Base-by-base conservation (phyloP, 2,888 invertebrate genomes). In the Glomeris marginata region DNA sequence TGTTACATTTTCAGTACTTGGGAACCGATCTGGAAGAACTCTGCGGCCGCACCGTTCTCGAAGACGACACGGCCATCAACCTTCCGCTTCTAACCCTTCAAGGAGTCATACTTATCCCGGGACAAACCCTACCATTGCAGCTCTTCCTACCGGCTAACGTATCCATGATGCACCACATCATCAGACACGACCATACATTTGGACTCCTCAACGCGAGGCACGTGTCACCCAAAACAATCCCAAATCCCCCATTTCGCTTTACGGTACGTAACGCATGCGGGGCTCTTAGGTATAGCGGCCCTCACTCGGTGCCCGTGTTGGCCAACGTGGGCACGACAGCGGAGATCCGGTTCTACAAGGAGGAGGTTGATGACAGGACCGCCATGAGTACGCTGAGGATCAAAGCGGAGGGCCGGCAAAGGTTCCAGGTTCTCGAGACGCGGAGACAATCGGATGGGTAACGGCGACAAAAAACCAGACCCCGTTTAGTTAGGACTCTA, bases 121-220 rank as follows among this genome's bases (percentile, higher is more conserved):
- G 84, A 1, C 84, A 85, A 66, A 82, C 79, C 1, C 66, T 87
- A 21, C 86, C 86, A 0, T 72, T 87, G 55, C 77, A 80, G 40
- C 70, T 77, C 2, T 70, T 69, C 52, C 67, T 74, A 51, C 66
- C 72, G 34, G 64, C 69, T 22, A 72, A 73, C 42, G 72, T 76
- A 13, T 69, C 74, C 37, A 74, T 79, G 69, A 67, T 81, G 53
- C 67, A 72, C 47, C 66, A 70, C 21, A 74, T 75, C 53, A 73
- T 80, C 33, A 64, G 71, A 38, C 71, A 70, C 36, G 74, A 78
- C 56, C 71, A 74, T 53, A 77, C 78, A 2, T 79, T 82, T 64
- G 81, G 80, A 3, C 70, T 80, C 16, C 70, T 80, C 16, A 72
- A 71, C 57, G 63, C 67, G 36, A 68, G 69, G 69, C 63, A 55